A percentile compares a stretch with the other conserved stretches of the same genome.
Evolutionary conservation across 2,113 vertebrate genomes (phyloP).

Genomic region (Mormyrus iriodes): DNA sequence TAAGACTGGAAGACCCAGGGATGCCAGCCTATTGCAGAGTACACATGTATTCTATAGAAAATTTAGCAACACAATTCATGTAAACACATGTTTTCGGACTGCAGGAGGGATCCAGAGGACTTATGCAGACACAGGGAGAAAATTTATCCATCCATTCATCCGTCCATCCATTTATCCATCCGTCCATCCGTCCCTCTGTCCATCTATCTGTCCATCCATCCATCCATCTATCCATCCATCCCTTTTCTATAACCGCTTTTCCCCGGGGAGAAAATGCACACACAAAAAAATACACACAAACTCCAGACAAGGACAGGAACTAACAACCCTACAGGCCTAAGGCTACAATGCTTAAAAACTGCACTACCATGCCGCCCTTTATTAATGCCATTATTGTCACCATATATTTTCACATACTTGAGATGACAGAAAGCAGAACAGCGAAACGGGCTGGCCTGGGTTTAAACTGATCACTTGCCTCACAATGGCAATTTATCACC

Average conservation of each 20-base stretch:
- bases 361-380: not conserved
- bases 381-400: not conserved
- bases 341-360: not conserved
- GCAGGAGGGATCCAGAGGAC: not conserved
- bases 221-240: not conserved
- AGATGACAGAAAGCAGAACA: not conserved
- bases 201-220: not conserved
- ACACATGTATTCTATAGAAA: not conserved
- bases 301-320: not conserved
- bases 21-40: not conserved
- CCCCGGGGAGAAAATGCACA: not conserved
- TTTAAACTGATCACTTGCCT: not conserved
- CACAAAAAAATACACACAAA: not conserved
- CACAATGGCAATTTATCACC: slow-evolving; percentile 4
- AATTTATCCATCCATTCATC: not conserved
- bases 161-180: no score
- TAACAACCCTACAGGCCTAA: not conserved
- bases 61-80: not conserved
- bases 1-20: not conserved
- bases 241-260: not conserved
- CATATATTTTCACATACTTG: not conserved
- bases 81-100: not conserved
- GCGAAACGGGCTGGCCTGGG: not conserved
- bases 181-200: no score
- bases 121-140: not conserved